phyloP scores from a whole-genome alignment of 2,888 invertebrate genomes.

The Spodoptera exigua region DNA sequence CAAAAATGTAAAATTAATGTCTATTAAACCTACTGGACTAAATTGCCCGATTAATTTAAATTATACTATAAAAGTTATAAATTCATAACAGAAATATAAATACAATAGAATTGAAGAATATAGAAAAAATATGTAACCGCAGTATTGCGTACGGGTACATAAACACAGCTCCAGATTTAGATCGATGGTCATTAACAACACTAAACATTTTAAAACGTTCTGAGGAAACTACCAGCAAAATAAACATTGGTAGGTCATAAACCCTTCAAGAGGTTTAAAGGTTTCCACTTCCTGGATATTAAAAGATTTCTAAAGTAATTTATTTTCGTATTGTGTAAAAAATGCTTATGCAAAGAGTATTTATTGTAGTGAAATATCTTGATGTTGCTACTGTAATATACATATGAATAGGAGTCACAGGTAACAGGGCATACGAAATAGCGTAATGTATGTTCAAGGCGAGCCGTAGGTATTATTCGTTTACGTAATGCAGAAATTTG shows the following conservation, averaged over 20 bases:
- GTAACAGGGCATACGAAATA: too few species aligned
- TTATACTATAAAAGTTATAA: too few species aligned
- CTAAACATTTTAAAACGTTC: not conserved
- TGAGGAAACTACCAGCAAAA: slow-evolving; percentile 1
- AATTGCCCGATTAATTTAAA: too few species aligned
- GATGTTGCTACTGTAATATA: not conserved
- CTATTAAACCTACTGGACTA: too few species aligned
- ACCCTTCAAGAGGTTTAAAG: slow-evolving; percentile 1
- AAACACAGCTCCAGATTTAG: too few species aligned
- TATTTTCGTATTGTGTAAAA: slow-evolving; percentile 5
- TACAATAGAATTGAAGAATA: not conserved
- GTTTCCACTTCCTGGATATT: slow-evolving; percentile 6
- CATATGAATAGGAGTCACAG: not conserved
- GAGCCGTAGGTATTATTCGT: not conserved
- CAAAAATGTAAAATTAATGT: too few species aligned
- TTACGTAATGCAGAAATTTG: not conserved
- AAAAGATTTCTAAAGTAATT: not conserved
- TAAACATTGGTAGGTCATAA: slow-evolving; percentile 13
- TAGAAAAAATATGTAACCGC: too few species aligned
- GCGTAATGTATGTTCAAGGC: too few species aligned
- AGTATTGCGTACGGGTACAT: too few species aligned
- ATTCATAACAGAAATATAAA: too few species aligned
- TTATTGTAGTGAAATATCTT: too few species aligned
- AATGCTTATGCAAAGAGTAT: not conserved
- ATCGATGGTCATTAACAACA: too few species aligned